phyloP scores from a whole-genome alignment of 2,888 invertebrate species.

The Hipparchia sbordonii region DNA sequence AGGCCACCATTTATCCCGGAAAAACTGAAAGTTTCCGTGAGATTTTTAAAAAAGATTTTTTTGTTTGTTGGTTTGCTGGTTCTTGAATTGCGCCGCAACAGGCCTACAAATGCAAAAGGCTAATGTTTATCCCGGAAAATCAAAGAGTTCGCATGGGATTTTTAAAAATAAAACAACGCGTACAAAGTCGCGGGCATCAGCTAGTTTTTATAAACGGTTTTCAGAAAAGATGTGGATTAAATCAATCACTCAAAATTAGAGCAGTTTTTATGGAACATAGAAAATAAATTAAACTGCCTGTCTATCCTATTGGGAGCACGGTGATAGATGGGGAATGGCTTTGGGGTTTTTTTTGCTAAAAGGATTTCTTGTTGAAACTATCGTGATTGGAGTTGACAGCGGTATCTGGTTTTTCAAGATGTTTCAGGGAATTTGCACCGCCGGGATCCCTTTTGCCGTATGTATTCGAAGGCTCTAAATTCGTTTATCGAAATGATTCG shows the following conservation, averaged over 20 bases:
- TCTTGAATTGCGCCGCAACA: too few relatives aligned
- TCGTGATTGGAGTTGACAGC: conserved; percentile 62
- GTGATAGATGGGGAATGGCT: conserved; percentile 13
- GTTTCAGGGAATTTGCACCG: conserved; percentile 44
- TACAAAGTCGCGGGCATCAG: too few relatives aligned
- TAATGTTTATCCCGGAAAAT: too few relatives aligned
- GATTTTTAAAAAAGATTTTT: too few relatives aligned
- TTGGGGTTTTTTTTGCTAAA: conserved; percentile 20
- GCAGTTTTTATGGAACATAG: conserved; percentile 11
- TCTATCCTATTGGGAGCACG: conserved; percentile 11
- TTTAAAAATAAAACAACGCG: too few relatives aligned
- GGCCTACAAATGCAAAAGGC: too few relatives aligned
- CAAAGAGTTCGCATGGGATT: too few relatives aligned
- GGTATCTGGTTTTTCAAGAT: conserved; percentile 65
- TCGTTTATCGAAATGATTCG: conserved; percentile 5
- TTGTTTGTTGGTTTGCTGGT: too few relatives aligned
- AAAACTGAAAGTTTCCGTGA: too few relatives aligned
- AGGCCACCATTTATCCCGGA: too few relatives aligned
- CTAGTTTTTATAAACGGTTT: neutral
- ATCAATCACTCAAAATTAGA: conserved; percentile 21
- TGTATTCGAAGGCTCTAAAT: neutral
- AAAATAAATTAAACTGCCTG: conserved; percentile 22
- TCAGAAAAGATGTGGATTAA: neutral
- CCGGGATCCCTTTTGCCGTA: conserved; percentile 46
- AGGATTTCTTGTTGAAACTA: conserved; percentile 47